Base-by-base conservation (phyloP, 2,888 invertebrate genomes). In the Erpobdella octoculata region DNA sequence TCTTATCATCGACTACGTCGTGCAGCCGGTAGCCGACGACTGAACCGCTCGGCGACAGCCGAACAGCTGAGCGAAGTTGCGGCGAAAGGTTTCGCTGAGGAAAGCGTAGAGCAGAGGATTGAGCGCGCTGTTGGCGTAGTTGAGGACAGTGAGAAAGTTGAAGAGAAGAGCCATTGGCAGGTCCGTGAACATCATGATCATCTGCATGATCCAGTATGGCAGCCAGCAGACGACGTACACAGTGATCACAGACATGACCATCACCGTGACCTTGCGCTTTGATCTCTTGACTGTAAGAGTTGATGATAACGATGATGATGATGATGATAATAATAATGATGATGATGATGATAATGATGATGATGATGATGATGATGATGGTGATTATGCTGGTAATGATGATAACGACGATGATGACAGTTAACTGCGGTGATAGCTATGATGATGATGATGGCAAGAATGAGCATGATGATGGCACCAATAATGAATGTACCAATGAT, bases 61-160 rank as follows among this genome's bases (percentile, higher is more conserved):
- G 71, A 82, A 81, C 21, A 82, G 81, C 75, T 81, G 81, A 64
- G 79, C 73, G 76, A 82, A 81, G 73, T 80, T 81, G 75, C 80
- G 80, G 46, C 81, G 76, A 72, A 82, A 82, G 72, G 81, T 81
- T 53, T 81, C 82, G 75, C 80, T 80, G 37, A 82, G 77, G 75
- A 82, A 82, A 46, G 82, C 82, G 75, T 82, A 82, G 41, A 82
- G 76, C 35, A 82, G 73, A 0, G 82, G 82, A 72, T 82, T 82
- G 6, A 82, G 75, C 78, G 81, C 80, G 75, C 81, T 81, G 76
- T 82, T 82, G 53, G 81, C 78, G 73, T 79, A 82, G 67, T 79
- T 79, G 69, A 82, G 75, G 18, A 81, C 77, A 6, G 81, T 82
- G 72, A 82, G 78, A 25, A 77, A 77, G 75, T 79, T 80, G 71